These are phyloP conservation scores for Willowsia nigromaculata DNA, from an alignment of 2,888 invertebrate species.

Conservation along the genomic window DNA sequence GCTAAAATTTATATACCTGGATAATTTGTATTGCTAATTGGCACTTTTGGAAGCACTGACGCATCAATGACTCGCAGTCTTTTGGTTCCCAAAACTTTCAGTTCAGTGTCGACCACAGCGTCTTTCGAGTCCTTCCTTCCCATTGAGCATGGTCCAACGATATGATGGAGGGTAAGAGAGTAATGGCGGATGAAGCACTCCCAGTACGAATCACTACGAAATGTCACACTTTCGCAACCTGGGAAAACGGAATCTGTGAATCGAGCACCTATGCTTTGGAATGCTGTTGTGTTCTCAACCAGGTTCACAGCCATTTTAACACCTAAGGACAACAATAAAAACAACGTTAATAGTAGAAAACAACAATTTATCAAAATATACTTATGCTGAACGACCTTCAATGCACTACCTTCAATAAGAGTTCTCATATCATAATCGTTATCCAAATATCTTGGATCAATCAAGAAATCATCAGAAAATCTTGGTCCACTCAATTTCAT, in stretches of 20 bases:
- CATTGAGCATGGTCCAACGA: conserved; percentile 72
- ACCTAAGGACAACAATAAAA: conserved; percentile 54
- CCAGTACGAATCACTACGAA: conserved; percentile 72
- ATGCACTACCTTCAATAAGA: conserved; percentile 71
- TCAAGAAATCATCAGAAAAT: conserved; percentile 55
- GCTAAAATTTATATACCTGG: no score
- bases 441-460: conserved; percentile 77
- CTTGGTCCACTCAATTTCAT: conserved; percentile 58
- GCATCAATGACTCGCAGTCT: conserved; percentile 70
- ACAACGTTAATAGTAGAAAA: no score
- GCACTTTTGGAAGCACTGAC: conserved; percentile 67
- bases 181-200: conserved; percentile 73
- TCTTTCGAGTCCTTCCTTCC: conserved; percentile 66
- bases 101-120: conserved; percentile 72
- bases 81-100: conserved; percentile 69
- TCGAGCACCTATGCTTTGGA: conserved; percentile 55
- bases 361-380: no score
- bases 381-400: no score
- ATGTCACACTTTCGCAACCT: conserved; percentile 72
- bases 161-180: conserved; percentile 73
- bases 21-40: conserved; percentile 66
- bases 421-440: conserved; percentile 73
- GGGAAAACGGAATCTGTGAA: conserved; percentile 66
- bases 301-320: conserved; percentile 58
- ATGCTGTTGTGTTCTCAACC: conserved; percentile 66